phyloP scores from a whole-genome alignment of 2,888 invertebrate species.

The Ophion ventricosus region DNA sequence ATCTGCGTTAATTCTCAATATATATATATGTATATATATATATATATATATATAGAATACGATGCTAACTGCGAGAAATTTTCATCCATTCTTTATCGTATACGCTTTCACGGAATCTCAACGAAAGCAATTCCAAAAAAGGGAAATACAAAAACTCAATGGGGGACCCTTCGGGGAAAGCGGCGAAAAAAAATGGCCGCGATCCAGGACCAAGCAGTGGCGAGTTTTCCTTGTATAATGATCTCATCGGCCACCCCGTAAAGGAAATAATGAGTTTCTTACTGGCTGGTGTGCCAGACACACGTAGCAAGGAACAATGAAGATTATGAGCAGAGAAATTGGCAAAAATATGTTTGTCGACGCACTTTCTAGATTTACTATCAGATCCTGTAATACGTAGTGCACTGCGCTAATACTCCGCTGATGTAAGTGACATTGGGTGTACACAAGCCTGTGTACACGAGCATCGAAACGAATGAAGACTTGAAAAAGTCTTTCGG shows the following conservation, averaged over 20 bases:
- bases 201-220: not conserved
- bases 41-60: too few species aligned
- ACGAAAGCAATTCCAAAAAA: too few species aligned
- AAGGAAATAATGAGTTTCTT: not conserved
- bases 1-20: too few species aligned
- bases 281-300: not conserved
- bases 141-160: too few species aligned
- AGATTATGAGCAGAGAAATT: not conserved
- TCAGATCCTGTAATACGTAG: not conserved
- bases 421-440: not conserved
- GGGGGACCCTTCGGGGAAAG: not conserved
- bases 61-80: too few species aligned
- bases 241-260: not conserved
- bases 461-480: conserved; percentile 9
- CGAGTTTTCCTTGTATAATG: not conserved
- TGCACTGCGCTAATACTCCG: not conserved
- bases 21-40: too few species aligned
- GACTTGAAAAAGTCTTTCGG: conserved; percentile 49
- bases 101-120: too few species aligned
- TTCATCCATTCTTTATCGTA: too few species aligned
- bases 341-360: not conserved
- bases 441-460: conserved; percentile 1
- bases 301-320: not conserved
- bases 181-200: not conserved
- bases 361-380: not conserved